phyloP scores from a whole-genome alignment of 2,797 vertebrate species.

The Alauda arvensis region DNA sequence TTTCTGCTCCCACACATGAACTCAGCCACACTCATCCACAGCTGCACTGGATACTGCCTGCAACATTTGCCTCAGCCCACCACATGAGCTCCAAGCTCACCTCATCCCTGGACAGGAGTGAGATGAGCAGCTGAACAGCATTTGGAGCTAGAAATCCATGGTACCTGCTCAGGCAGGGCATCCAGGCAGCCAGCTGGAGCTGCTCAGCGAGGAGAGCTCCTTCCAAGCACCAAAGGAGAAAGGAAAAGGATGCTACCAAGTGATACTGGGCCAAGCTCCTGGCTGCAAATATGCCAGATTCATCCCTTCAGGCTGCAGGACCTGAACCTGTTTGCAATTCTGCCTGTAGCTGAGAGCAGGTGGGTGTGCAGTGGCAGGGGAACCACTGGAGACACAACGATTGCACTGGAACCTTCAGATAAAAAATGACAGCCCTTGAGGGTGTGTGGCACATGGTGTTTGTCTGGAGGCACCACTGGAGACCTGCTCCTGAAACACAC shows the following conservation, averaged over 20 bases:
- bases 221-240: background rate
- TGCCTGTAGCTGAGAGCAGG: background rate
- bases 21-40: background rate
- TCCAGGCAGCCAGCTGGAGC: background rate
- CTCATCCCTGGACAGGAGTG: background rate
- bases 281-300: background rate
- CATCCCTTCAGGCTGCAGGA: background rate
- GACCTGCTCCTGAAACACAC: background rate
- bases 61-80: too few species aligned
- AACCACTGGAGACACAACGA: rapidly evolving
- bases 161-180: background rate
- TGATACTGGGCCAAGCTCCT: background rate
- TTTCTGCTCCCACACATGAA: background rate
- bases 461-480: background rate
- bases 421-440: background rate
- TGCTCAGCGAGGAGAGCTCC: background rate
- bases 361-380: background rate
- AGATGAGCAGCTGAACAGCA: background rate
- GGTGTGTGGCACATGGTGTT: rapidly evolving
- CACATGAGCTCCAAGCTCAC: background rate
- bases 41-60: background rate
- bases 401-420: background rate
- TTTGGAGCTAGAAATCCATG: background rate
- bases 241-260: background rate
- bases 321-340: background rate